Evolutionary conservation across 2,888 invertebrate genomes (phyloP), one percentile per base, ranked within the genome.

Genomic region (Agriopis leucophaearia): DNA sequence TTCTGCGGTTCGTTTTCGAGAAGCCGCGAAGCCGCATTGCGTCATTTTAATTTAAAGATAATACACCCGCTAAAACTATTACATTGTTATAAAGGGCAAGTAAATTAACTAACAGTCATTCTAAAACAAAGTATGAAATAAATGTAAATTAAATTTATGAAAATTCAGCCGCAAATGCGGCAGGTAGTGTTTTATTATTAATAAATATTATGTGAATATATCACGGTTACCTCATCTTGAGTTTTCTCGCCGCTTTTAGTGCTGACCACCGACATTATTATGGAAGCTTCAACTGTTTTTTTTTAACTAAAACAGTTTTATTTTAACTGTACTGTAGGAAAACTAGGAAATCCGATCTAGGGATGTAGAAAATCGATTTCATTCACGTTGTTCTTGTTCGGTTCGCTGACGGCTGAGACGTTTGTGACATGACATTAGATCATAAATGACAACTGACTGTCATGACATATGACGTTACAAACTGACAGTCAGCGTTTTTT

Each of bases 151-250:
- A n/a, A 38, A 48, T 12, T 13, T 18, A 9, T 8, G 36, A 48
- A 42, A 18, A 50, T 10, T 5, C 16, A 16, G 18, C 13, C 5
- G 9, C 7, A 42, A 48, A 18, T 47, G 40, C 59, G 40, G 47
- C 54, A 65, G 38, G 45, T 35, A 42, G 13, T 6, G 38, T 16
- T 9, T 35, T 54, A 36, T 48, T 40, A 13, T 16, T 7, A 12
- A 9, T 8, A 38, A 40, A 27, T 18, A 40, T 18, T 56, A 27
- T 36, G 50, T 57, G 10, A 64, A 50, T 66, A 12, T 44, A 58
- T 50, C 62, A 65, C 69, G 76, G 87, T 91, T 89, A 97, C 97
- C 95, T 96, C 96, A 88, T 97, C 96, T 82, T 96, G 96, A 67
- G 94, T 94, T 78, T 94, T 95, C 80, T 96, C 90, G 16, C 90